A percentile compares a stretch with the other conserved stretches of the same genome.
These are phyloP conservation scores for Plutomurus gul DNA, from an alignment of 1,140 invertebrate species.

Conservation along the genomic window DNA sequence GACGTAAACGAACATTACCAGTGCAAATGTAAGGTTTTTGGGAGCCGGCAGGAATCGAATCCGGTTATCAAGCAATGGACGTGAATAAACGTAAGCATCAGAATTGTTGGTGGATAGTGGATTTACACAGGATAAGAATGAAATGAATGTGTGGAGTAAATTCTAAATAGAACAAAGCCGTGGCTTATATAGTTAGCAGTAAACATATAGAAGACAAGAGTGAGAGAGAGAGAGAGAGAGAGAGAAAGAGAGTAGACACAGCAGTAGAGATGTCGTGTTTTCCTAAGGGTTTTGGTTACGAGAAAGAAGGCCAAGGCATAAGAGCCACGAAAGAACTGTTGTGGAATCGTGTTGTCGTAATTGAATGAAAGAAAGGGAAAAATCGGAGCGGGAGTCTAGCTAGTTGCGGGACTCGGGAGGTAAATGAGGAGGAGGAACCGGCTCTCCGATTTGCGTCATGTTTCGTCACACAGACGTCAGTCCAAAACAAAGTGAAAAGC, in stretches of 20 bases:
- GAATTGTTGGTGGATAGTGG: too few relatives aligned
- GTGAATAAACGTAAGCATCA: too few relatives aligned
- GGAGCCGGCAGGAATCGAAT: slow-evolving; percentile 1
- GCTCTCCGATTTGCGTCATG: slow-evolving; percentile 50
- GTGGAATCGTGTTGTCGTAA: not conserved
- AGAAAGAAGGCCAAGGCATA: not conserved
- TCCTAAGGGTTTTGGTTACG: not conserved
- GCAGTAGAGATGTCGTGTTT: not conserved
- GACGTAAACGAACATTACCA: not conserved
- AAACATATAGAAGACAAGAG: too few relatives aligned
- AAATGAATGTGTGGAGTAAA: not conserved
- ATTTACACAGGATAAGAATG: not conserved
- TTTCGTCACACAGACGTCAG: slow-evolving; percentile 53
- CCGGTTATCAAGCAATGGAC: not conserved
- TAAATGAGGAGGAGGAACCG: slow-evolving; percentile 13
- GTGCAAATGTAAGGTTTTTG: not conserved
- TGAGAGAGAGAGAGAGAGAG: not conserved
- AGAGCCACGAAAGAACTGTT: not conserved
- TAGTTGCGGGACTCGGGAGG: not conserved
- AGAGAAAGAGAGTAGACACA: not conserved
- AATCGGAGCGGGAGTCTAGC: slow-evolving; percentile 12
- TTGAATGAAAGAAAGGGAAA: slow-evolving; percentile 9
- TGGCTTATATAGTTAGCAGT: too few relatives aligned
- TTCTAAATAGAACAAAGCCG: not conserved
- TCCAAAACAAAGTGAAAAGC: slow-evolving; percentile 51